These are phyloP conservation scores for Aurelia sp. DNA, from an alignment of 30 jellyfish, hydroid and myxozoan species.

Conservation along the genomic window DNA sequence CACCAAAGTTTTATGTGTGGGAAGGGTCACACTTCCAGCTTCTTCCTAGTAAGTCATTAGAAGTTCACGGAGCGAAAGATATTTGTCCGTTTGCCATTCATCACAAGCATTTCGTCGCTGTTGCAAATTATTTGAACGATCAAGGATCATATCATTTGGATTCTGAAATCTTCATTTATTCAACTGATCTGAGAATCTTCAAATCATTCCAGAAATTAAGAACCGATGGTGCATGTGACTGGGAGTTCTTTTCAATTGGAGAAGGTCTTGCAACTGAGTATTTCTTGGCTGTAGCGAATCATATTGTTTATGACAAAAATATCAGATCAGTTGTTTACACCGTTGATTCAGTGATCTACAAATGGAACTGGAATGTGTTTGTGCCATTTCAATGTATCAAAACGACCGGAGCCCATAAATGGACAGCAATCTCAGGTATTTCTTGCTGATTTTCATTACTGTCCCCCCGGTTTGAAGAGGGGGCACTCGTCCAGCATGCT, in stretches of 20 bases:
- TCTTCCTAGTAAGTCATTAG: constrained; percentile 58
- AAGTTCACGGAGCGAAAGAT: constrained; percentile 86
- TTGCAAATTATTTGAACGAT: constrained; percentile 82
- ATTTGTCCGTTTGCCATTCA: constrained; percentile 83
- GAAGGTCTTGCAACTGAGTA: constrained; percentile 91
- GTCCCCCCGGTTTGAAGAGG: no score
- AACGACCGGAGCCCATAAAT: constrained; percentile 80
- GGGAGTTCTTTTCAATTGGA: constrained; percentile 93
- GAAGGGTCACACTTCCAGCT: constrained; percentile 68
- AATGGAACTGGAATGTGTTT: constrained; percentile 96
- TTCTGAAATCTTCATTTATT: constrained; percentile 86
- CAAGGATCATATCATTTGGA: constrained; percentile 68
- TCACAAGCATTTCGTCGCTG: constrained; percentile 73
- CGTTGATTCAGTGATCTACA: constrained; percentile 87
- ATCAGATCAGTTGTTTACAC: constrained; percentile 18
- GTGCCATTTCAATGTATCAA: constrained; percentile 95
- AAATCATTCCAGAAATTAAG: constrained; percentile 77
- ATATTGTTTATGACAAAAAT: constrained; percentile 32
- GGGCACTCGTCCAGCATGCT: no score
- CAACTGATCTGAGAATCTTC: constrained; percentile 52
- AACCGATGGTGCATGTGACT: constrained; percentile 92
- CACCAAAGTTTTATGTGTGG: constrained; percentile 80
- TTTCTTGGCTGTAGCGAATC: constrained; percentile 93
- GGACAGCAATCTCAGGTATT: constrained; percentile 90
- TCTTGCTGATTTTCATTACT: no score